Percentiles rank a stretch among this genome's conserved stretches.
Conservation (phyloP, 2,113 vertebrate species). For the Tragelaphus strepsiceros region DNA sequence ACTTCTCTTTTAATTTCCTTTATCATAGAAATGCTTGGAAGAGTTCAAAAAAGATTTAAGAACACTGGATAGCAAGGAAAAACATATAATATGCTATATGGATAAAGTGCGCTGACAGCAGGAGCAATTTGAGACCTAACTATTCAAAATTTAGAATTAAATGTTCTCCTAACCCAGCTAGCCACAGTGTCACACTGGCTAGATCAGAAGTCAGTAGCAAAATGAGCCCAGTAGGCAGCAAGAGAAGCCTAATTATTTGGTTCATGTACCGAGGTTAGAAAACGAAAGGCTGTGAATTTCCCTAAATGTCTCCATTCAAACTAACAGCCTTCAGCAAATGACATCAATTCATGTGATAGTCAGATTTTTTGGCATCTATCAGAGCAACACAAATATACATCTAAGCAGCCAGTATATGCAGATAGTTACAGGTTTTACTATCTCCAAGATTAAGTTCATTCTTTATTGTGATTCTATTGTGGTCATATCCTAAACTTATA, state of each 20-base stretch:
- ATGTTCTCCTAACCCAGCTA: background rate
- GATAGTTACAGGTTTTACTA: background rate
- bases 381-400: background rate
- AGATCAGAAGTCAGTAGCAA: background rate
- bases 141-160: constrained; percentile 8
- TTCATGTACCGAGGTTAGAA: background rate
- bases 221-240: background rate
- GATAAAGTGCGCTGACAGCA: background rate
- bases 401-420: background rate
- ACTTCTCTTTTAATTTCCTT: background rate
- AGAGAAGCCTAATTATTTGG: constrained; percentile 13
- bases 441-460: background rate
- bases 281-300: background rate
- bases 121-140: background rate
- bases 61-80: background rate
- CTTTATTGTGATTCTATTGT: background rate
- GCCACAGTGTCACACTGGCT: background rate
- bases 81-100: background rate
- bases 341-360: background rate
- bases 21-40: constrained; percentile 1
- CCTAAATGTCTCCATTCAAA: background rate
- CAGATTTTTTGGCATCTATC: background rate
- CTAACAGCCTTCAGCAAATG: background rate
- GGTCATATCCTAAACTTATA: background rate
- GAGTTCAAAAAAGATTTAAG: constrained; percentile 6